Base-by-base conservation (phyloP, 2,113 vertebrate species). In the Pimephales promelas region DNA sequence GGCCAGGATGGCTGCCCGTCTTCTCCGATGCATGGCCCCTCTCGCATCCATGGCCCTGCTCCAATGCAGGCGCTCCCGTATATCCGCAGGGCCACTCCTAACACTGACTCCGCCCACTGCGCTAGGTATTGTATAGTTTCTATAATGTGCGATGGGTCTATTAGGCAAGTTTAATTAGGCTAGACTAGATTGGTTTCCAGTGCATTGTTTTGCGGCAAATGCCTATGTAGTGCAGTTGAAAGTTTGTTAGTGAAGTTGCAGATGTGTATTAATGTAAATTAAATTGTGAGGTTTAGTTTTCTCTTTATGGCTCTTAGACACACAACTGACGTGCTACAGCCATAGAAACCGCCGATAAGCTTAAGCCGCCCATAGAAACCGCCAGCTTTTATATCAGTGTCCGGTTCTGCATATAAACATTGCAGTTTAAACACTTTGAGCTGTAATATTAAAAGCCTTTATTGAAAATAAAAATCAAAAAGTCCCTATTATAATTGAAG, bases 51-150 rank as follows among this genome's bases (percentile, higher is more conserved):
- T 82, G 79, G 91, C 90, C 87, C 84, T 93, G 89, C 88, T 91
- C 88, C 90, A 92, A 87, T 90, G 90, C 92, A 91, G 93, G 92
- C 93, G 90, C 92, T 93, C 93, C 61, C 90, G 91, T 93, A 91
- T 90, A 86, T 90, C 90, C 90, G 75, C 90, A 90, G 72, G 90
- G 88, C 83, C 47, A 86, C 91, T 82, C 81, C 91, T 89, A 90
- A 89, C 79, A 87, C 90, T 92, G 90, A 86, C 77, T 86, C 92
- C 88, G 77, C 90, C 71, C 88, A 87, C 89, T 92, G 88, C 88
- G 85, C 90, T 95, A 93, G 94, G 93, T 95, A 95, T 93, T 94
- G 90, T 92, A 73, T 61, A 26, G 14, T 6, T 61, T 59, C 34
- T 43, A 43, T 24, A 77, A 56, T 78, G 7, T n/a, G 11, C 22